Evolutionary conservation across 2,888 invertebrate species (phyloP), one percentile per base, ranked within the genome.

Genomic region (Andricus curvator): DNA sequence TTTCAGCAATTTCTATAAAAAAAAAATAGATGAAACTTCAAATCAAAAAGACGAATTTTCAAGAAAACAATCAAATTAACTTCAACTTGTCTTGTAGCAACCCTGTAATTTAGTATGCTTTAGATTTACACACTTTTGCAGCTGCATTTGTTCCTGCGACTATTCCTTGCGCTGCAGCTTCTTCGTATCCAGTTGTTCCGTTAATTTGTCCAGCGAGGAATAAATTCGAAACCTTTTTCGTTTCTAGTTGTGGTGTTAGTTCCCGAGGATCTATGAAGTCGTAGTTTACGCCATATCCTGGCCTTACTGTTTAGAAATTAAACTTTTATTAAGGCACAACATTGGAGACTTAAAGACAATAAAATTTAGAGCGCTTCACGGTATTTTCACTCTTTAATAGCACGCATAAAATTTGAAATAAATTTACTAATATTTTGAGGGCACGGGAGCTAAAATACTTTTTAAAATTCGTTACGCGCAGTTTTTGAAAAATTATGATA

Each of bases 171-270:
- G 97, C 96, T 0, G 98, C 98, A 13, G 98, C 98, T 92, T 98
- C 98, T 93, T 98, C 98, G 91, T 98, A 98, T 0, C 98, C 97
- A 0, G 97, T 97, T 0, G 97, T 97, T 6, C 98, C 98, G 93
- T 98, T 98, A 82, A 98, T 97, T 93, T 98, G 98, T 0, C 98
- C 98, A 68, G 98, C 98, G 83, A 98, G 94, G 92, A 95, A 98
- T 15, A 98, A 93, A 64, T 95, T 95, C 0, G 93, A 88, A 9
- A 98, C 94, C 86, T 93, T 94, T 87, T 95, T 95, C 0, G 97
- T 96, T 93, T 98, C 97, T 79, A 98, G 93, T 5, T 95, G 95
- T 3, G 94, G 93, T 80, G 94, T 94, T 33, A 98, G 90, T 93
- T 98, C 97, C 79, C 96, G 94, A 0, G 98, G 98, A 93, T 98